Base-by-base conservation (phyloP, 92 coral and sea anemone species). In the Epizoanthus scotinus region DNA sequence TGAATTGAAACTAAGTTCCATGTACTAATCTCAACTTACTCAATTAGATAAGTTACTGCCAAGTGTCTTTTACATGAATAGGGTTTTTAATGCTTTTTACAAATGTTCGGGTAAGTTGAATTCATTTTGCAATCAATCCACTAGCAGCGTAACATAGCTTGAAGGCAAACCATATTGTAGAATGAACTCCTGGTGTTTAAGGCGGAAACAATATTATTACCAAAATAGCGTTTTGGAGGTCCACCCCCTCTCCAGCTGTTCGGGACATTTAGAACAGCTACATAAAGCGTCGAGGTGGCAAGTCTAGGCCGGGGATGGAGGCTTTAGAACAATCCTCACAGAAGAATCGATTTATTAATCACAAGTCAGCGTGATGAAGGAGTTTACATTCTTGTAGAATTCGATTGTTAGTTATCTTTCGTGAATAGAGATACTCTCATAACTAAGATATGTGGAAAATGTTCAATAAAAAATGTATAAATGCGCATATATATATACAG, bases 281-380 rank as follows among this genome's bases (percentile, higher is more conserved):
- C 52, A 9, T 2, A 47, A 47, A 9, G 20, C 81, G 59, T 75
- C 81, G 81, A 40, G 81, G 81, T 75, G 81, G 81, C 22, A 75
- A 56, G 79, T 73, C 58, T 56, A 52, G 79, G 20, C 64, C 26
- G 20, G 42, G 31, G 6, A 19, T 60, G 63, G 47, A 60, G 38
- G 67, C 2, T 21, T 75, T 59, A 36, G 40, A 75, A 40, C 15
- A 20, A 22, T 75, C 22, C 55, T 57, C 22, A 42, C 6, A 58
- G 47, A 60, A 40, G 54, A 57, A 75, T 59, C 28, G 61, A 58
- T 38, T 75, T 67, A 22, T 40, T 74, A 36, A 58, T 70, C 77
- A 24, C 6, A 22, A 38, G 47, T 31, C 68, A 40, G 81, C 68
- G 60, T 38, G 53, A 24, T 64, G 31, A 53, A 13, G 34, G 58